Percentiles rank a stretch among this genome's conserved stretches.
phyloP scores from a whole-genome alignment of 2,888 invertebrate species.

The Carabus problematicus region DNA sequence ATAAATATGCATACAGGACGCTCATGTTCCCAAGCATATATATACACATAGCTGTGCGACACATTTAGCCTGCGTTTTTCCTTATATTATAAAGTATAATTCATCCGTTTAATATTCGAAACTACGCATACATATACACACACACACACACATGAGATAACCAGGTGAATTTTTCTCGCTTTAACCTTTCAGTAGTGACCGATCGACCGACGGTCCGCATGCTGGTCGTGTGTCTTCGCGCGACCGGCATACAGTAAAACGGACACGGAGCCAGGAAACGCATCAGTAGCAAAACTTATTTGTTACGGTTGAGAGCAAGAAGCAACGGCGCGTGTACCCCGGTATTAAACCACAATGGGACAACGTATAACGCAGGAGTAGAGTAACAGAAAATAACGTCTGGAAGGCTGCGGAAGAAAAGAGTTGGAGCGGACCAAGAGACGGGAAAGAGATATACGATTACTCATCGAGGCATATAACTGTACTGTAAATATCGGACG shows the following conservation, averaged over 20 bases:
- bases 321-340: slow-evolving; percentile 37
- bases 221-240: background rate
- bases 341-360: slow-evolving; percentile 40
- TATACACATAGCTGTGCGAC: slow-evolving; percentile 44
- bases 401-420: slow-evolving; percentile 1
- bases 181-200: slow-evolving; percentile 22
- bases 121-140: slow-evolving; percentile 26
- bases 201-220: slow-evolving; percentile 17
- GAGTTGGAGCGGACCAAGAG: slow-evolving; percentile 15
- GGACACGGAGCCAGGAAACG: slow-evolving; percentile 22
- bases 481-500: slow-evolving; percentile 37
- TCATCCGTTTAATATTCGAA: slow-evolving; percentile 51
- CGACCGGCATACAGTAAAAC: background rate
- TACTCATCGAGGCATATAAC: slow-evolving; percentile 41
- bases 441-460: slow-evolving; percentile 32
- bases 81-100: slow-evolving; percentile 54
- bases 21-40: slow-evolving; percentile 33
- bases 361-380: slow-evolving; percentile 31
- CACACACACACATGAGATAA: slow-evolving; percentile 4
- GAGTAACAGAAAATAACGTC: slow-evolving; percentile 39
- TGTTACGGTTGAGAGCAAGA: slow-evolving; percentile 33
- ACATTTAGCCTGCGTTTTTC: slow-evolving; percentile 45
- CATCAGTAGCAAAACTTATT: slow-evolving; percentile 39
- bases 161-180: slow-evolving; percentile 24
- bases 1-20: slow-evolving; percentile 51